Conservation (phyloP, 2,888 invertebrate genomes). For the Dryomyza anilis region DNA sequence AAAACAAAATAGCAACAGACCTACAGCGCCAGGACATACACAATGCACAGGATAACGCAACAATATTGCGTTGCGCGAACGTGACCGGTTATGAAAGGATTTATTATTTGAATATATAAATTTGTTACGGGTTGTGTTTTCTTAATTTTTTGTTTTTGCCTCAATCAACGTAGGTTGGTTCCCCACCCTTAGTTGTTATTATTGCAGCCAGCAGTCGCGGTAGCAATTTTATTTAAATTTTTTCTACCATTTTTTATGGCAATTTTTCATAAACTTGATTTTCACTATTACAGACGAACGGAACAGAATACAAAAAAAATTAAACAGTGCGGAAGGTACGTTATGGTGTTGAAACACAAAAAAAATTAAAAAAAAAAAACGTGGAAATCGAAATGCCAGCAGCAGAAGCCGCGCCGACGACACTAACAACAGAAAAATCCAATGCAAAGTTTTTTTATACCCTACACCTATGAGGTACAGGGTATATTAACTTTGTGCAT, state of each 20-base stretch:
- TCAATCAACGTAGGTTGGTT: neutral
- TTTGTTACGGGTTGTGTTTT: constrained; percentile 20
- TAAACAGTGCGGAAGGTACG: neutral
- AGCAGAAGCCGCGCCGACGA: neutral
- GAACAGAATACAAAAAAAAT: too few species aligned
- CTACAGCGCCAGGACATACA: neutral
- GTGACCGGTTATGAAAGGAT: constrained; percentile 33
- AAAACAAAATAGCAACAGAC: neutral
- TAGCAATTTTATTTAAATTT: constrained; percentile 21
- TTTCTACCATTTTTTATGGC: constrained; percentile 20
- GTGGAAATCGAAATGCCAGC: constrained; percentile 18
- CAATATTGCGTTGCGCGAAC: constrained; percentile 15
- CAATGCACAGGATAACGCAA: constrained; percentile 6
- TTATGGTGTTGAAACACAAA: neutral
- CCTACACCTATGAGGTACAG: too few species aligned
- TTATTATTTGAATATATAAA: constrained; percentile 34
- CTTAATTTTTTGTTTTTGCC: neutral
- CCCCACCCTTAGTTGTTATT: constrained; percentile 17
- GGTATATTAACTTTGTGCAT: too few species aligned
- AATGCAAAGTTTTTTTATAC: constrained; percentile 21
- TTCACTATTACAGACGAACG: constrained; percentile 28
- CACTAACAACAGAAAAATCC: neutral
- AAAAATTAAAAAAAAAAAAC: constrained; percentile 24
- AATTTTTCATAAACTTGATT: constrained; percentile 29
- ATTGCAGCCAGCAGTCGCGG: neutral